A percentile compares a stretch with the other conserved stretches of the same genome.
phyloP scores from a whole-genome alignment of 2,113 vertebrate genomes.

The Thalassoma bifasciatum region DNA sequence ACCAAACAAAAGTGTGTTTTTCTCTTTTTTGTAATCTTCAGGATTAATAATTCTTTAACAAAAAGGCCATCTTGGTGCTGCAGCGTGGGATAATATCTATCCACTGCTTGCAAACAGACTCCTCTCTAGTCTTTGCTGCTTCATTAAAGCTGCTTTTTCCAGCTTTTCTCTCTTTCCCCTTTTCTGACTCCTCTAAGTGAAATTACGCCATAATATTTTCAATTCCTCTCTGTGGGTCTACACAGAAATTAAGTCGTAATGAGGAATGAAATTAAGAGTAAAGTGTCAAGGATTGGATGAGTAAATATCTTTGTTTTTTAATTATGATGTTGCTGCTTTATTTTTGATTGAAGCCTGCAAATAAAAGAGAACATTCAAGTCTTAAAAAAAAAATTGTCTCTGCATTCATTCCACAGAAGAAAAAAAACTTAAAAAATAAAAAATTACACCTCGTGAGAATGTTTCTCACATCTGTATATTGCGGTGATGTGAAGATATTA shows the following conservation, averaged over 20 bases:
- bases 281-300: conserved; percentile 47
- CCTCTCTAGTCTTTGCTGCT: conserved; percentile 51
- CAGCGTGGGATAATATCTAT: conserved; percentile 57
- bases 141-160: conserved; percentile 63
- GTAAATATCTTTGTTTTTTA: conserved; percentile 30
- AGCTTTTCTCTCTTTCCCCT: conserved; percentile 35
- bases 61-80: conserved; percentile 39
- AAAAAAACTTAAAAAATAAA: too few species aligned
- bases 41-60: conserved; percentile 12
- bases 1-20: conserved; percentile 33
- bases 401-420: too few species aligned
- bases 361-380: conserved; percentile 29
- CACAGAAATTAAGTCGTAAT: conserved; percentile 65
- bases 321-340: conserved; percentile 45
- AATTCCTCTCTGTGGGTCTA: conserved; percentile 55
- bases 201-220: conserved; percentile 63
- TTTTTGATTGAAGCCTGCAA: conserved; percentile 42
- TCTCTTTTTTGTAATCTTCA: conserved; percentile 36
- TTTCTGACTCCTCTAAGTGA: conserved; percentile 56
- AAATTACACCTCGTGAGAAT: too few species aligned
- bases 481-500: too few species aligned
- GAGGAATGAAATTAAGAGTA: conserved; percentile 68
- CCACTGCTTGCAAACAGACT: conserved; percentile 62
- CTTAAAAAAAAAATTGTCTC: too few species aligned
- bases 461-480: too few species aligned